phyloP scores from a whole-genome alignment of 1,140 invertebrate genomes.

The Pachypsylla venusta region DNA sequence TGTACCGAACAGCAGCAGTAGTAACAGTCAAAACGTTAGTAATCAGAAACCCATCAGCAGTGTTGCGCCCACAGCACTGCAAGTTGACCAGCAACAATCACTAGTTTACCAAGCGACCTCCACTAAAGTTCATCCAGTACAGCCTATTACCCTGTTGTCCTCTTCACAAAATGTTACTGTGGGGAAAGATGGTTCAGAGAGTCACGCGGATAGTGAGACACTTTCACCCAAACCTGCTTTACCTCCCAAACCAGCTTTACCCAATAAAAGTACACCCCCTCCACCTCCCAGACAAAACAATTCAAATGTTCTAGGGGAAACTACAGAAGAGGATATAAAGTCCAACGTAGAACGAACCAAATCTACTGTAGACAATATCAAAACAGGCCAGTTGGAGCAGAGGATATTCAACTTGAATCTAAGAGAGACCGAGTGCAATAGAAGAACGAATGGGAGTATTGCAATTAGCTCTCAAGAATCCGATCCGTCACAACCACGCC shows the following conservation, averaged over 20 bases:
- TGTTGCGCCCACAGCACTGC: conserved; percentile 53
- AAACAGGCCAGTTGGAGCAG: conserved; percentile 5
- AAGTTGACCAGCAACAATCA: conserved; percentile 37
- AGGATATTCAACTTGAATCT: conserved; percentile 7
- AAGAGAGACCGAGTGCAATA: not conserved
- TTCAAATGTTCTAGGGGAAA: conserved; percentile 2
- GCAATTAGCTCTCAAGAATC: conserved; percentile 6
- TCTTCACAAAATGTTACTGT: conserved; percentile 1
- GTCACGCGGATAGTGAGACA: not conserved
- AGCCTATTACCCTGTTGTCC: conserved; percentile 33
- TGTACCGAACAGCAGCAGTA: not conserved
- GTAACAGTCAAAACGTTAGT: not conserved
- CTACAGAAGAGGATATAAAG: not conserved
- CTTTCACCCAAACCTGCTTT: conserved; percentile 44
- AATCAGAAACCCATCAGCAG: conserved; percentile 59
- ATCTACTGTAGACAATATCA: not conserved
- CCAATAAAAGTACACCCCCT: conserved; percentile 29
- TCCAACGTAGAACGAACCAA: not conserved
- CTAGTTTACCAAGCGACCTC: conserved; percentile 65
- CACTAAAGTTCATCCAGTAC: conserved; percentile 61
- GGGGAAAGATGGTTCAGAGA: not conserved
- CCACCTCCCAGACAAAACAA: conserved; percentile 36
- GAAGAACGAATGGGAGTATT: not conserved
- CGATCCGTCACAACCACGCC: not conserved
- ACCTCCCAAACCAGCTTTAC: conserved; percentile 52